phyloP scores from a whole-genome alignment of 2,797 vertebrate genomes.

The Astyanax mexicanus region DNA sequence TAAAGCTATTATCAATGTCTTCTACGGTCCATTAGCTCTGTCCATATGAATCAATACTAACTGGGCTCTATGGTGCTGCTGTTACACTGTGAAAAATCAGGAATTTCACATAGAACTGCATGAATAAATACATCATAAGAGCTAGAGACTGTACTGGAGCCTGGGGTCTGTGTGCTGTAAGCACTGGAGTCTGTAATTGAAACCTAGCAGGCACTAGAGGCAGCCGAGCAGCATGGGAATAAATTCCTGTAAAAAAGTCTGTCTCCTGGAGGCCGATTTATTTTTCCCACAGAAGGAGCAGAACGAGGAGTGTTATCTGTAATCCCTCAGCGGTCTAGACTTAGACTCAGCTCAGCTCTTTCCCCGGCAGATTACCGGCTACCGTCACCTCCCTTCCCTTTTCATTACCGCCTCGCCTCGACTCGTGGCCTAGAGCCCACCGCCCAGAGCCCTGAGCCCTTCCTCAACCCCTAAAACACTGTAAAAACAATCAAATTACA shows the following conservation, averaged over 20 bases:
- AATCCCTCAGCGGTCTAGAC: slow-evolving; percentile 31
- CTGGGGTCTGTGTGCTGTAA: background rate
- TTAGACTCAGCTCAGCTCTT: slow-evolving; percentile 22
- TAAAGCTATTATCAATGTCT: no score
- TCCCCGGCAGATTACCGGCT: slow-evolving; percentile 14
- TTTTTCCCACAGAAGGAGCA: background rate
- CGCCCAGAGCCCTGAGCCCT: background rate
- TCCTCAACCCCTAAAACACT: background rate
- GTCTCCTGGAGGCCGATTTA: slow-evolving; percentile 27
- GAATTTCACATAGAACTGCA: background rate
- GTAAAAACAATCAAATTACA: no score
- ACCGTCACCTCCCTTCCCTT: background rate
- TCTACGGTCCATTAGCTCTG: background rate
- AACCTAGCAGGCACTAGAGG: slow-evolving; percentile 13
- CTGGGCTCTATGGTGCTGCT: background rate
- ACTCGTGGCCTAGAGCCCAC: background rate
- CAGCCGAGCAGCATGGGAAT: background rate
- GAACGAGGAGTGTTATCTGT: slow-evolving; percentile 37
- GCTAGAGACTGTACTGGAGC: background rate
- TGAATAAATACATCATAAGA: background rate
- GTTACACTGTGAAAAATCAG: no score
- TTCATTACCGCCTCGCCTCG: slow-evolving; percentile 1
- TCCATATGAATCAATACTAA: background rate
- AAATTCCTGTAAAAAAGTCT: slow-evolving; percentile 17
- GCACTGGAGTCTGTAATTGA: slow-evolving; percentile 8